Evolutionary conservation across 2,797 vertebrate genomes (phyloP), one percentile per base, ranked within the genome.

Genomic region (Crenichthys baileyi): DNA sequence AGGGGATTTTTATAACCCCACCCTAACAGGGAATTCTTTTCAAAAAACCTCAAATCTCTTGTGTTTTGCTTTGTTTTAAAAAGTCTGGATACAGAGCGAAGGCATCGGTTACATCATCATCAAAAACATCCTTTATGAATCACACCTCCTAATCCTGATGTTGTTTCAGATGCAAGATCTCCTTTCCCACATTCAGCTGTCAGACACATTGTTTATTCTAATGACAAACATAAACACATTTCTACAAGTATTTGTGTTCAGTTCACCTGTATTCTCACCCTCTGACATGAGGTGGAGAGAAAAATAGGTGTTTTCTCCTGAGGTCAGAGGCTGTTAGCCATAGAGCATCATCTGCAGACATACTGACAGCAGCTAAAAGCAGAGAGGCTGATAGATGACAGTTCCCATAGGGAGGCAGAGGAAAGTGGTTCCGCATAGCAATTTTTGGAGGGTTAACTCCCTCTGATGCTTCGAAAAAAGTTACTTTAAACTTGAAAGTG

Each of bases 121-220:
- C 71, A 80, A 88, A 92, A 91, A 86, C 83, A 90, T 82, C 79
- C 77, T 87, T 86, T 81, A 85, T 90, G 87, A 90, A 81, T 90
- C 85, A 89, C 12, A 79, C 87, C 79, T 86, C 74, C 55, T 87
- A 73, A 91, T 85, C 88, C 88, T 91, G 85, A 91, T 91, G 88
- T 80, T 86, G 71, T 82, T 81, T 82, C 73, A 58, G 22, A 56
- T 80, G 36, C 85, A 79, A 75, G 56, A 71, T 87, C 86, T 85
- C 70, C 84, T 89, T 86, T 87, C 46, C 56, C 44, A 70, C 75
- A 55, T 60, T 6, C 74, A 58, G 61, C 70, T 81, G 75, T 60
- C 60, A 84, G 72, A 80, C 53, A 73, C 67, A 73, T 79, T 39
- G 72, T 80, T 82, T 74, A 65, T 13, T 60, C 60, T 80, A 46